These are phyloP conservation scores for Cheiracanthium punctorium DNA, from an alignment of 2,888 invertebrate genomes.

Conservation along the genomic window DNA sequence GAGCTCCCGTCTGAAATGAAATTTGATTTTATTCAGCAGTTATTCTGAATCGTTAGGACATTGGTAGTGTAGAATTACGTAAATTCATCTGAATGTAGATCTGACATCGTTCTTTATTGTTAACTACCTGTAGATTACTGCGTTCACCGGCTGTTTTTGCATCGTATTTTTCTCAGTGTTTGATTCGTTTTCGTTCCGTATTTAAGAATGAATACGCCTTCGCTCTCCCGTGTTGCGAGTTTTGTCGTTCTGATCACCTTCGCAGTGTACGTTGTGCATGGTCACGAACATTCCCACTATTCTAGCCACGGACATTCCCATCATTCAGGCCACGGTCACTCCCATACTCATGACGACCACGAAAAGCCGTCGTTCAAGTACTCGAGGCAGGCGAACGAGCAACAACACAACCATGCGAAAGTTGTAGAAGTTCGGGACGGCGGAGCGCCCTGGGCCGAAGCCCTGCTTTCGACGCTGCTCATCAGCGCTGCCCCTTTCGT, in stretches of 20 bases:
- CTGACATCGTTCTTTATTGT: background rate
- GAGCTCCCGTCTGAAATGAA: background rate
- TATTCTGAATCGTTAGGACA: no score
- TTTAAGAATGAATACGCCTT: no score
- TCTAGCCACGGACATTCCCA: background rate
- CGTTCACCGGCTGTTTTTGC: no score
- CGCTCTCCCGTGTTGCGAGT: no score
- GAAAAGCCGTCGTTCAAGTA: slow-evolving; percentile 87
- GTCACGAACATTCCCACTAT: background rate
- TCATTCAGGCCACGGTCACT: no score
- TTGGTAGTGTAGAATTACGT: no score
- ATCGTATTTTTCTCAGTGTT: no score
- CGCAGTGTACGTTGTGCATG: background rate
- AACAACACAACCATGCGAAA: background rate
- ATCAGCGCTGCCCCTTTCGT: slow-evolving; percentile 97
- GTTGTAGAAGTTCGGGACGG: no score
- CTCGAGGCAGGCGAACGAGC: slow-evolving; percentile 83
- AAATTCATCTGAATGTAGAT: no score
- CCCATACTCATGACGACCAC: slow-evolving; percentile 78
- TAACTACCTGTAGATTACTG: no score
- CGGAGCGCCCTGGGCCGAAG: slow-evolving; percentile 84
- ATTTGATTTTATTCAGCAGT: background rate
- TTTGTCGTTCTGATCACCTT: background rate
- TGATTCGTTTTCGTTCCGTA: no score
- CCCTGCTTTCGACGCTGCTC: slow-evolving; percentile 91